phyloP scores from a whole-genome alignment of 2,888 invertebrate species.

The Venusia cambrica region DNA sequence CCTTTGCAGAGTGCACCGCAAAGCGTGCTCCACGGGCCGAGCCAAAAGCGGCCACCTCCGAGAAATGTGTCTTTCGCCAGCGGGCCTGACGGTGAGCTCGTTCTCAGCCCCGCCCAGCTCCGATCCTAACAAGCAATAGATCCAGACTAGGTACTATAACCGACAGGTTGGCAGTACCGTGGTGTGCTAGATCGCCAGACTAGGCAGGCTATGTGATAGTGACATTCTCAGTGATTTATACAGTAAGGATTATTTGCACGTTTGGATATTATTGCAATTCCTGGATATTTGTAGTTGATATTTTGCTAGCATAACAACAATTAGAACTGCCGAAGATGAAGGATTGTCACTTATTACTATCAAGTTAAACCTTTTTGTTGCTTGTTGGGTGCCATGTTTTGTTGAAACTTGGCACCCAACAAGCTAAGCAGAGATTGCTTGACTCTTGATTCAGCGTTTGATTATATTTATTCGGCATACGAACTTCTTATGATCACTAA shows the following conservation, averaged over 20 bases:
- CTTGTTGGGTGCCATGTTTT: too few species aligned
- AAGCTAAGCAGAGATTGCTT: too few species aligned
- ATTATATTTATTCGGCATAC: too few species aligned
- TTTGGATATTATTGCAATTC: slow-evolving; percentile 64
- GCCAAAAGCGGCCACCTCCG: slow-evolving; percentile 53
- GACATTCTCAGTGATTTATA: slow-evolving; percentile 56
- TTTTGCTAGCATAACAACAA: slow-evolving; percentile 49
- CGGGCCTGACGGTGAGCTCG: slow-evolving; percentile 78
- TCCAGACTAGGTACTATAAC: too few species aligned
- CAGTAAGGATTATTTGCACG: slow-evolving; percentile 68
- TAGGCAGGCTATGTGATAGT: slow-evolving; percentile 54
- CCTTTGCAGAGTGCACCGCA: slow-evolving; percentile 33
- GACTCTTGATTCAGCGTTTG: too few species aligned
- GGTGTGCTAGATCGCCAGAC: slow-evolving; percentile 58
- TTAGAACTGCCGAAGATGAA: slow-evolving; percentile 30
- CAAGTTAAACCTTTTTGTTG: too few species aligned
- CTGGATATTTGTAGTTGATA: slow-evolving; percentile 50
- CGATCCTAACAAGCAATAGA: slow-evolving; percentile 79
- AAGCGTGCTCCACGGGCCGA: slow-evolving; percentile 24
- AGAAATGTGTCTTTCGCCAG: slow-evolving; percentile 78
- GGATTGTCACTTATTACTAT: too few species aligned
- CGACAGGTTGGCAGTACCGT: too few species aligned
- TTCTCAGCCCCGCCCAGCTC: slow-evolving; percentile 83
- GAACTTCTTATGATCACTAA: too few species aligned
- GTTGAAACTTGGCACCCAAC: too few species aligned